Conservation (phyloP, 2,888 invertebrate genomes). For the Eledona agricola region DNA sequence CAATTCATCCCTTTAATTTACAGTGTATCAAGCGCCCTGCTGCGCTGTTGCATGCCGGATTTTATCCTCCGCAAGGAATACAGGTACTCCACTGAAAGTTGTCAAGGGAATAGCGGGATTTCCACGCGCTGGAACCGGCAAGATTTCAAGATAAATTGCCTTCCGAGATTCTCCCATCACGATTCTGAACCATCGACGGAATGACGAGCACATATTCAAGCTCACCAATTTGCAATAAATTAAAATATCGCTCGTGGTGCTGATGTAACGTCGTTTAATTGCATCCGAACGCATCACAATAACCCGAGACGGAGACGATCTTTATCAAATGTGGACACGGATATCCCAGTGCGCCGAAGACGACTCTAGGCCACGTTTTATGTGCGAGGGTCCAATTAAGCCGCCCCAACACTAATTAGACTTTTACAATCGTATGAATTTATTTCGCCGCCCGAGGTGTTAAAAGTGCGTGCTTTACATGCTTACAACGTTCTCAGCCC, state of each 20-base stretch:
- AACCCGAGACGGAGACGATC: neutral
- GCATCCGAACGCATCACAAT: conserved; percentile 9
- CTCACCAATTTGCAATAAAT: neutral
- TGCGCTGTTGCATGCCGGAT: conserved; percentile 41
- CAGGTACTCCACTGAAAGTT: conserved; percentile 26
- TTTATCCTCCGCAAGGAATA: conserved; percentile 37
- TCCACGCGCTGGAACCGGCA: neutral
- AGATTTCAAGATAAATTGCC: conserved; percentile 15
- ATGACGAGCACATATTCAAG: conserved; percentile 1
- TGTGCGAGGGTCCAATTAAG: conserved; percentile 37
- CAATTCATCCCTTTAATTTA: conserved; percentile 53
- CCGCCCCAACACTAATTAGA: conserved; percentile 43
- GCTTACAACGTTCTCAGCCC: conserved; percentile 34
- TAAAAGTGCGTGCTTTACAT: conserved; percentile 46
- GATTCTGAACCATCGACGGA: conserved; percentile 1
- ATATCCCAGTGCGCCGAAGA: conserved; percentile 30
- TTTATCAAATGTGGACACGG: conserved; percentile 23
- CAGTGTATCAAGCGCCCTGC: conserved; percentile 48
- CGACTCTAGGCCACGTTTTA: conserved; percentile 33
- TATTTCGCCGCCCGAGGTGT: conserved; percentile 45
- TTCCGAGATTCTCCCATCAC: neutral
- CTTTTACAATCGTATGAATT: conserved; percentile 46
- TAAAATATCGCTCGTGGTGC: conserved; percentile 3
- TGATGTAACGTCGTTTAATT: conserved; percentile 10
- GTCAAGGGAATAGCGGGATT: neutral